phyloP scores from a whole-genome alignment of 2,113 vertebrate species.

The Pelodiscus sinensis region DNA sequence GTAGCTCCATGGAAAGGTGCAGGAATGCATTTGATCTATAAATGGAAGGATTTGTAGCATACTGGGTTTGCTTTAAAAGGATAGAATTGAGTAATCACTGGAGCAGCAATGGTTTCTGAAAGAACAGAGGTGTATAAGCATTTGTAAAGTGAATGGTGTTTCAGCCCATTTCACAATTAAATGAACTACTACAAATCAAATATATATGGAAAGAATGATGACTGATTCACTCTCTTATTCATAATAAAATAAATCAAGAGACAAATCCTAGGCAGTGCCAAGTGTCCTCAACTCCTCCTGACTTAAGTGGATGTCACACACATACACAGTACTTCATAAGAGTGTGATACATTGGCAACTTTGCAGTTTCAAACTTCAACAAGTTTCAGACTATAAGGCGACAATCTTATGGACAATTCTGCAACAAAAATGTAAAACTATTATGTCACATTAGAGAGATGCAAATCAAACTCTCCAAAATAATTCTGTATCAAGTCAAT shows the following conservation, averaged over 20 bases:
- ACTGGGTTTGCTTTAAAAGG: background rate
- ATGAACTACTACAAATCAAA: background rate
- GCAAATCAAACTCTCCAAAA: background rate
- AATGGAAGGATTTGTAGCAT: background rate
- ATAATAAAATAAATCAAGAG: background rate
- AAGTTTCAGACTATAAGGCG: background rate
- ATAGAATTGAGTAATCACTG: background rate
- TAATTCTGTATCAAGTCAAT: background rate
- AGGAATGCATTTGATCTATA: background rate
- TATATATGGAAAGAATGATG: background rate
- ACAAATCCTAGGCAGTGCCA: too few relatives aligned
- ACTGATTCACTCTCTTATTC: background rate
- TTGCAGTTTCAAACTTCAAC: background rate
- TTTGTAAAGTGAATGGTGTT: background rate
- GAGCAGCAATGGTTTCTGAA: background rate
- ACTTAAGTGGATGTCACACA: background rate
- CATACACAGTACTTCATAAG: background rate
- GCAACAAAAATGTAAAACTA: background rate
- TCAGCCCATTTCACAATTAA: background rate
- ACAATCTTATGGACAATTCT: background rate
- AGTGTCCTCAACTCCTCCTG: background rate
- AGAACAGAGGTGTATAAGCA: background rate
- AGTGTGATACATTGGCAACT: background rate
- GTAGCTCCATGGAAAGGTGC: background rate
- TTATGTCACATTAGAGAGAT: background rate